Evolutionary conservation across 2,113 vertebrate genomes (phyloP), one percentile per base, ranked within the genome.

Genomic region (Falcunculus frontatus): DNA sequence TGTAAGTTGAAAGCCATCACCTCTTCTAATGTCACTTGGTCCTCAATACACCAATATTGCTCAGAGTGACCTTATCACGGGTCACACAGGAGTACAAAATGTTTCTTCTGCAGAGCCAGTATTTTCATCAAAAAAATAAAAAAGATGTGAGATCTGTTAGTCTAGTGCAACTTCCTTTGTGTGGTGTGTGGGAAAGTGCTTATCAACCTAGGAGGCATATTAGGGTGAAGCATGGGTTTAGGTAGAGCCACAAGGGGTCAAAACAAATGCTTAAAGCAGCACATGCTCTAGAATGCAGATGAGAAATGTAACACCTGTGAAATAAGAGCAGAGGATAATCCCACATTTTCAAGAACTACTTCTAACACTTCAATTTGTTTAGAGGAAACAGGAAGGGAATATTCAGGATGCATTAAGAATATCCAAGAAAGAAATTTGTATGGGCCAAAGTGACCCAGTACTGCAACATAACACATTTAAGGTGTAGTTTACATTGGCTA

Each of bases 21-120:
- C 11, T 49, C n/a, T 62, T 64, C 33, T 50, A 18, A 49, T 19
- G 10, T 26, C 13, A 22, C 53, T 63, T 70, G 27, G 6, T 55
- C 29, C 21, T 69, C 0, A 0, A 42, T 67, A 55, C 10, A 67
- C 2, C 21, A 35, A 8, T 68, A 63, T 7, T 62, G 7, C 25
- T 37, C n/a, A 64, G n/a, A 81, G 4, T 39, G 26, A 60, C 33
- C 29, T 92, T 79, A 57, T 46, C 14, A 70, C 0, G 2, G 29
- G 44, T 59, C 46, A 59, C 11, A 18, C 1, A 59, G 21, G 19
- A 37, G 14, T 59, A 27, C 8, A 81, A 84, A 81, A 52, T 39
- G 6, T 17, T 63, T 78, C 17, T 65, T 57, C 13, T 73, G 7
- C 26, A 80, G 44, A 55, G 16, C 7, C 4, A 20, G 4, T 44